phyloP scores from a whole-genome alignment of 2,797 vertebrate genomes.

The Cyclopterus lumpus region DNA sequence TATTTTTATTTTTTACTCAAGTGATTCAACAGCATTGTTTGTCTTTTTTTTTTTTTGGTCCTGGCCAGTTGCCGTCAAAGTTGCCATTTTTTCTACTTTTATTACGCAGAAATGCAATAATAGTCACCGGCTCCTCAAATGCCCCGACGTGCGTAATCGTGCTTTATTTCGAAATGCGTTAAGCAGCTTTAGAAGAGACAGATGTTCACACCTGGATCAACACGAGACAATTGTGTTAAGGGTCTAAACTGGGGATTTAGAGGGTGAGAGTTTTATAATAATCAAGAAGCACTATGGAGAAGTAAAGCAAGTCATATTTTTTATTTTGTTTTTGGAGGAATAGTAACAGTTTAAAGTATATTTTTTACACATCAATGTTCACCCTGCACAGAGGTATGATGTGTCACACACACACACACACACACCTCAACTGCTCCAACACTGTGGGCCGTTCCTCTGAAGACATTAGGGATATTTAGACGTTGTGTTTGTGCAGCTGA shows the following conservation, averaged over 20 bases:
- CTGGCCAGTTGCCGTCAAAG: not conserved
- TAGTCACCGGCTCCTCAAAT: not conserved
- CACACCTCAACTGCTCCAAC: conserved; percentile 1
- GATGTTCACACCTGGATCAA: conserved; percentile 15
- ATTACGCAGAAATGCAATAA: not conserved
- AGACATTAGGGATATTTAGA: conserved; percentile 6
- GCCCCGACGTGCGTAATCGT: not conserved
- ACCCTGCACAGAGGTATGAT: not conserved
- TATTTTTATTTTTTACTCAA: not conserved
- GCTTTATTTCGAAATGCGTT: not conserved
- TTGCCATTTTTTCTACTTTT: not conserved
- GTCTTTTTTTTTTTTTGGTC: not conserved
- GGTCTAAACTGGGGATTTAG: not conserved
- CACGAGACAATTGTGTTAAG: not conserved
- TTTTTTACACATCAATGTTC: not conserved
- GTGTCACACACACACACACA: not conserved
- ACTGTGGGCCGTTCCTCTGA: not conserved
- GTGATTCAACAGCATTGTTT: not conserved
- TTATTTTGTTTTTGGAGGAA: not conserved
- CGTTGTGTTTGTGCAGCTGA: conserved; percentile 28
- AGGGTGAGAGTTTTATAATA: not conserved
- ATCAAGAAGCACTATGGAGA: not conserved
- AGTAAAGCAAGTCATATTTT: not conserved
- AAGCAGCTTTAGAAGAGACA: not conserved
- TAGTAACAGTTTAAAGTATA: not conserved